A percentile compares a stretch with the other conserved stretches of the same genome.
phyloP scores from a whole-genome alignment of 2,113 vertebrate genomes.

The Bubo blakistoni region DNA sequence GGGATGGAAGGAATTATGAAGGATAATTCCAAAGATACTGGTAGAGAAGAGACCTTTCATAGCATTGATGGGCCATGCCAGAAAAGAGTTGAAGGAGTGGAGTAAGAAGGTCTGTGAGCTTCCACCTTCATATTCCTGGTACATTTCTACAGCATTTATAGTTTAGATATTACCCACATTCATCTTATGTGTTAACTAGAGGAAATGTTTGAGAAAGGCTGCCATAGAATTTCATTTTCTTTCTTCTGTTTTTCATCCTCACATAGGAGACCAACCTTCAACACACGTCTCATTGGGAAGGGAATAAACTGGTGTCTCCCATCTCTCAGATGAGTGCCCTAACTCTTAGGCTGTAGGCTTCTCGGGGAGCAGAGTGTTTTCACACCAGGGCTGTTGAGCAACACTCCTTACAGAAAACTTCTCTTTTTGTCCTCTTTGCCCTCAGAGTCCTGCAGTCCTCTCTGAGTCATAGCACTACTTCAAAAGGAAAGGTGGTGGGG shows the following conservation, averaged over 20 bases:
- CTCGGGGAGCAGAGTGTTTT: neutral
- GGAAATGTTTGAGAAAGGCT: neutral
- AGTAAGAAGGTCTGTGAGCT: neutral
- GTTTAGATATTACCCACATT: neutral
- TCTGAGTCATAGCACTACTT: neutral
- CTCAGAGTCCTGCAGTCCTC: neutral
- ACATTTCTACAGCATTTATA: neutral
- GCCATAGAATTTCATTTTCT: neutral
- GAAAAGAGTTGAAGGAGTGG: neutral
- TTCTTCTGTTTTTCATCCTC: neutral
- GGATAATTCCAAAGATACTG: neutral
- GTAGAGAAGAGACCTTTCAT: neutral
- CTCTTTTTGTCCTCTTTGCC: neutral
- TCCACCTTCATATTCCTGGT: neutral
- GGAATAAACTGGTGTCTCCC: neutral
- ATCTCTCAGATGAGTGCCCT: neutral
- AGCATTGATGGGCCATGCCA: neutral
- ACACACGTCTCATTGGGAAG: neutral
- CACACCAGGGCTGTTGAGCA: neutral
- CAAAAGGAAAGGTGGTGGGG: neutral
- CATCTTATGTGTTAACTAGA: neutral
- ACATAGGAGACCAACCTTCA: neutral
- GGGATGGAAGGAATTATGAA: neutral
- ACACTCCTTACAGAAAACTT: neutral
- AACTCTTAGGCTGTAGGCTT: neutral